Base-by-base conservation (phyloP, 2,888 invertebrate species). In the Cephus pygmeus region DNA sequence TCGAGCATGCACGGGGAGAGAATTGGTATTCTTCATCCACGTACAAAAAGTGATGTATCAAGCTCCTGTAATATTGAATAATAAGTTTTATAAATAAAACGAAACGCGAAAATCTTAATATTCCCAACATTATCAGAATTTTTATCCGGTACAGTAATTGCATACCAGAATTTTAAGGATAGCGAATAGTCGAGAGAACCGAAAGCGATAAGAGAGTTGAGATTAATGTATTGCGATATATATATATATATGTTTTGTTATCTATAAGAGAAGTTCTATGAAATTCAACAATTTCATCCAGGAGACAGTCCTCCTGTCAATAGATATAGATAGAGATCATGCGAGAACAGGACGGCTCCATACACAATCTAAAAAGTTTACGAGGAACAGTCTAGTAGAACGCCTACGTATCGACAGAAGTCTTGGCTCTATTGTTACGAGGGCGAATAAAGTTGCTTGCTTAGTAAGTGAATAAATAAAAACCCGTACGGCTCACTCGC, bases 401-500 rank as follows among this genome's bases (percentile, higher is more conserved):
- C 15, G 33, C 31, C 71, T 71, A 71, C 71, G 71, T 71, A 71
- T 71, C 71, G 71, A 76, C 56, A 78, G 78, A 75, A 69, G 75
- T 73, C 73, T 73, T 75, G 69, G 75, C 77, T 77, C 77, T 77
- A 77, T 74, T 77, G 73, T 56, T 56, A 77, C 75, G 77, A 77
- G 77, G 75, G 82, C 83, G 81, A 81, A 83, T 86, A 85, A 87
- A 89, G 88, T 90, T 89, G 91, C 91, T 91, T 91, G 91, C 90
- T 91, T 89, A 90, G 89, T 91, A 89, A 87, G 87, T 89, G 86
- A 88, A 88, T 88, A 87, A 89, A 89, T 89, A 88, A 91, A 90
- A 90, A 91, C 88, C 89, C 90, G 90, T 91, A 91, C 91, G 90
- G 90, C 88, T 91, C 86, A 90, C 89, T 89, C 89, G 87, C 87